These are phyloP conservation scores for Lithobates pipiens DNA, from an alignment of 2,797 vertebrate species.

Conservation along the genomic window DNA sequence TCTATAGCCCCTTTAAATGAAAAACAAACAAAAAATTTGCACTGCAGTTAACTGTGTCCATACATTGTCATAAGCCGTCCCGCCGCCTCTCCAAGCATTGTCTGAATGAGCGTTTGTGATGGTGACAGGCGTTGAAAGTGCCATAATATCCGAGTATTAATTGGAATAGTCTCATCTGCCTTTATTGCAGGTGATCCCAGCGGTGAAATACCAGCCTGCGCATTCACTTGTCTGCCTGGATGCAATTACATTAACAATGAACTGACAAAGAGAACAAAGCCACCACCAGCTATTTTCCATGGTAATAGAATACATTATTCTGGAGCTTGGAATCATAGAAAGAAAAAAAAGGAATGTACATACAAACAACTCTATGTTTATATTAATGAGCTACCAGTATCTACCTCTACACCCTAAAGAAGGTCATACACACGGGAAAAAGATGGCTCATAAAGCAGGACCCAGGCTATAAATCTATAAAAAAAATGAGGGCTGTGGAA, in stretches of 20 bases:
- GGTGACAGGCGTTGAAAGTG: conserved; percentile 19
- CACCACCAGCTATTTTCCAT: conserved; percentile 42
- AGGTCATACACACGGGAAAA: no score
- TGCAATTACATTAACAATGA: conserved; percentile 57
- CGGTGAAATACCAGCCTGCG: conserved; percentile 40
- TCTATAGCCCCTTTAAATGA: no score
- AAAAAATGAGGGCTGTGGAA: no score
- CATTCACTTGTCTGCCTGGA: conserved; percentile 44
- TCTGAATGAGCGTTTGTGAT: conserved; percentile 33
- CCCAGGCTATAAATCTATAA: no score
- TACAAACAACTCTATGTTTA: conserved; percentile 30
- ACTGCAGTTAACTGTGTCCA: background rate
- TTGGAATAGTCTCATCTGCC: conserved; percentile 30
- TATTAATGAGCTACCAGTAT: background rate
- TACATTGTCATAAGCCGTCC: conserved; percentile 14
- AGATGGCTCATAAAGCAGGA: no score
- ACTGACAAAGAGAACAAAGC: conserved; percentile 40
- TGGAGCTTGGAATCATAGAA: conserved; percentile 26
- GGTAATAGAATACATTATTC: conserved; percentile 52
- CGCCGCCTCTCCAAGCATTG: background rate
- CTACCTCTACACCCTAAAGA: no score
- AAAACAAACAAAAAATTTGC: background rate
- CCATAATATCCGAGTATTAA: conserved; percentile 32
- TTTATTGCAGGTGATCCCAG: conserved; percentile 53
- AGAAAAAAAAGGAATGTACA: conserved; percentile 14